These are phyloP conservation scores for Xenops minutus DNA, from an alignment of 2,797 vertebrate species.

Conservation along the genomic window DNA sequence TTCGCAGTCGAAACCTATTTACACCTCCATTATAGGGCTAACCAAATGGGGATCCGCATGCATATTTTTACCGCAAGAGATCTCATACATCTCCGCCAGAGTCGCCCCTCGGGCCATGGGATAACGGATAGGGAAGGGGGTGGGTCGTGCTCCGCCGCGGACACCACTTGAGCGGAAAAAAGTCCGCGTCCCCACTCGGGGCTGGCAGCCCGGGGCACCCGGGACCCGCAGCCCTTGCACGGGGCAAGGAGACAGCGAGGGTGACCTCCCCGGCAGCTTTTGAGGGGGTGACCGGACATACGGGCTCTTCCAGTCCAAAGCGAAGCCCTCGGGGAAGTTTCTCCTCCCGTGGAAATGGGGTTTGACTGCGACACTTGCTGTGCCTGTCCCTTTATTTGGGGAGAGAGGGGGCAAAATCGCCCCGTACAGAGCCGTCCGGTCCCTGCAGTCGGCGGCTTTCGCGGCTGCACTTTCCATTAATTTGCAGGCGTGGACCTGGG, in stretches of 20 bases:
- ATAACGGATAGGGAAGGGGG: slow-evolving; percentile 59
- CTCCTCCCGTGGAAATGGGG: background rate
- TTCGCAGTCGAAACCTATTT: slow-evolving; percentile 83
- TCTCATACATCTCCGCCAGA: slow-evolving; percentile 83
- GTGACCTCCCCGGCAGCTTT: background rate
- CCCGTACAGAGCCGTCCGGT: fast-evolving
- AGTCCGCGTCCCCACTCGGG: slow-evolving; percentile 73
- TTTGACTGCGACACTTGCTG: background rate
- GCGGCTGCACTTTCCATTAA: background rate
- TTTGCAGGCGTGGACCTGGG: background rate
- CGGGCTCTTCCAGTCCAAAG: background rate
- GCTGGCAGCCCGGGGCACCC: slow-evolving; percentile 71
- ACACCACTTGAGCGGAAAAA: slow-evolving; percentile 73
- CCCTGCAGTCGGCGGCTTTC: background rate
- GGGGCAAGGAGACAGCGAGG: background rate
- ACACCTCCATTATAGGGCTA: slow-evolving; percentile 81
- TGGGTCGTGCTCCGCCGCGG: slow-evolving; percentile 49
- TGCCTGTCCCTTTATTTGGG: background rate
- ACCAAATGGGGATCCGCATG: slow-evolving; percentile 81
- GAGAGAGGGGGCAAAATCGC: background rate
- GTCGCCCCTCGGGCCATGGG: slow-evolving; percentile 75
- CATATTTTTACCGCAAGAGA: slow-evolving; percentile 85
- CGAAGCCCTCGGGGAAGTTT: background rate
- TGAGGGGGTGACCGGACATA: fast-evolving
- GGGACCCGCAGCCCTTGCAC: background rate